These are phyloP conservation scores for Rhynchomys soricoides DNA, from an alignment of 2,113 vertebrate species.

Conservation along the genomic window DNA sequence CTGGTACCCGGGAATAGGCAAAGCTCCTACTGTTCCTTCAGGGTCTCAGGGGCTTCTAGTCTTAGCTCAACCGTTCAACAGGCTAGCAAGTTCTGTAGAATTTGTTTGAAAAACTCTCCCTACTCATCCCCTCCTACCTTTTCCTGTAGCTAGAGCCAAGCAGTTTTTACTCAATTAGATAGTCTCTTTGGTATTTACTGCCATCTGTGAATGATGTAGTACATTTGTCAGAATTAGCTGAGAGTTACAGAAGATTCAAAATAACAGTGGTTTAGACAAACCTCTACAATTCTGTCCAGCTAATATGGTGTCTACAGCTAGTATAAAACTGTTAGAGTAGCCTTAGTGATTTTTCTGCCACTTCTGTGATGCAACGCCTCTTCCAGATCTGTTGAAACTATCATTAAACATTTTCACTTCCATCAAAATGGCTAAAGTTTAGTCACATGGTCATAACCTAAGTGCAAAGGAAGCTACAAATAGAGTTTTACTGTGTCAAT, in stretches of 20 bases:
- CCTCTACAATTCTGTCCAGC: neutral
- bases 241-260: conserved; percentile 18
- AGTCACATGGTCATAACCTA: neutral
- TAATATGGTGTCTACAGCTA: neutral
- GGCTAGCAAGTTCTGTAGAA: neutral
- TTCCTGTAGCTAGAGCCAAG: neutral
- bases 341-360: neutral
- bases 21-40: no score
- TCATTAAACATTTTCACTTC: neutral
- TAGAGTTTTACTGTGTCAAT: neutral
- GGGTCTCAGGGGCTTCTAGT: no score
- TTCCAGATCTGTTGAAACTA: neutral
- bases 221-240: neutral
- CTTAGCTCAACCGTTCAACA: no score
- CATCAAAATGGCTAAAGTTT: neutral
- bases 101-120: neutral
- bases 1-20: no score
- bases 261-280: neutral
- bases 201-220: neutral
- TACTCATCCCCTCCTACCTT: neutral
- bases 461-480: neutral
- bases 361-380: neutral
- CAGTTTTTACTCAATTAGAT: neutral
- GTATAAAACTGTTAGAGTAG: neutral
- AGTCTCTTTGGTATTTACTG: conserved; percentile 39